Percentiles rank a stretch among this genome's conserved stretches.
phyloP scores from a whole-genome alignment of 2,113 vertebrate species.

The Montifringilla adamsi region DNA sequence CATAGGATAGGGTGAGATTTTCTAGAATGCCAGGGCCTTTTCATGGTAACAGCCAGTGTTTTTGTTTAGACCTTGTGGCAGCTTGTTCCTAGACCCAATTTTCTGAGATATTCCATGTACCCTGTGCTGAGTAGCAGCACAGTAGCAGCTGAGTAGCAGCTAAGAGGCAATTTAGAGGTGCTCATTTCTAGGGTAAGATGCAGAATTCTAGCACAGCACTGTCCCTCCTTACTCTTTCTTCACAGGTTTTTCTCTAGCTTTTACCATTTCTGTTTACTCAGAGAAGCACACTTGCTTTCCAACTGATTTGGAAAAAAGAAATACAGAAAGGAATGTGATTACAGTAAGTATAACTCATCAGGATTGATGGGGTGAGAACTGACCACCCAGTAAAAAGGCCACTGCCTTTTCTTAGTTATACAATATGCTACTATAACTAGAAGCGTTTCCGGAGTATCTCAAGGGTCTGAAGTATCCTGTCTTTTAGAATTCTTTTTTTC shows the following conservation, averaged over 20 bases:
- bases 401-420: background rate
- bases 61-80: background rate
- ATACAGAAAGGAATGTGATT: background rate
- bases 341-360: background rate
- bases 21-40: background rate
- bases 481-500: background rate
- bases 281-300: background rate
- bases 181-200: background rate
- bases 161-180: background rate
- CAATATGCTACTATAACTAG: background rate
- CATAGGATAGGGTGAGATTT: background rate
- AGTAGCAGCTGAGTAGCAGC: background rate
- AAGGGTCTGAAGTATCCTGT: background rate
- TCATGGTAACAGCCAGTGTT: background rate
- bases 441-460: background rate
- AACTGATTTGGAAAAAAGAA: background rate
- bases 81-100: background rate
- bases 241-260: background rate
- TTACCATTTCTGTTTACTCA: background rate
- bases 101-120: background rate
- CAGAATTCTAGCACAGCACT: background rate
- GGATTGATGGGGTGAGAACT: background rate
- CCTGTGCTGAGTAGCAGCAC: background rate
- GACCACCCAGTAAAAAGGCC: background rate
- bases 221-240: background rate